Percentiles rank a stretch among this genome's conserved stretches.
phyloP scores from a whole-genome alignment of 2,888 invertebrate species.

The Machimus atricapillus region DNA sequence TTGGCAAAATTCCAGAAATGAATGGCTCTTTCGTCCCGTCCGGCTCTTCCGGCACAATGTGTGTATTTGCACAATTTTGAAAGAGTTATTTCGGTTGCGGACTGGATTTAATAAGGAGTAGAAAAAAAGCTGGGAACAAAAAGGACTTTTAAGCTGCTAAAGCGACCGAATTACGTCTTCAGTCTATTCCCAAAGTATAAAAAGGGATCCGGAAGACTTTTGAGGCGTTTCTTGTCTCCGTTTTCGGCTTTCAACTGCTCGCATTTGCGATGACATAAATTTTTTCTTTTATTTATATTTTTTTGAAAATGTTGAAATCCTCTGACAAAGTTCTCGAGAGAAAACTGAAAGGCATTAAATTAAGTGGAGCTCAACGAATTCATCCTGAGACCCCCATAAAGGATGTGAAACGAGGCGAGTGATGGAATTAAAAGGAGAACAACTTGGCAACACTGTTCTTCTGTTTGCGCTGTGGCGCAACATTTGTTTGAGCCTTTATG shows the following conservation, averaged over 20 bases:
- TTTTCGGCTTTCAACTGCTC: neutral
- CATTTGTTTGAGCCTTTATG: neutral
- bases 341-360: neutral
- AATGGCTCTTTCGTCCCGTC: neutral
- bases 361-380: neutral
- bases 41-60: neutral
- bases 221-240: neutral
- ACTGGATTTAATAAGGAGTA: neutral
- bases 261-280: neutral
- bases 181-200: neutral
- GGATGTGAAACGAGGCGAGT: neutral
- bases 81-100: neutral
- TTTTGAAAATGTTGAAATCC: neutral
- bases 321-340: neutral
- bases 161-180: neutral
- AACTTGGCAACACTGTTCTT: neutral
- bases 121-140: neutral
- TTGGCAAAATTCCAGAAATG: conserved; percentile 36
- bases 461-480: neutral
- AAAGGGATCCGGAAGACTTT: neutral
- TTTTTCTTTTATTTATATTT: neutral
- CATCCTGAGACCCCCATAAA: neutral
- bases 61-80: neutral
- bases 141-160: neutral
- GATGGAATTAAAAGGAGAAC: neutral